These are phyloP conservation scores for Solenodon paradoxus DNA, from an alignment of 2,113 vertebrate species.

Conservation along the genomic window DNA sequence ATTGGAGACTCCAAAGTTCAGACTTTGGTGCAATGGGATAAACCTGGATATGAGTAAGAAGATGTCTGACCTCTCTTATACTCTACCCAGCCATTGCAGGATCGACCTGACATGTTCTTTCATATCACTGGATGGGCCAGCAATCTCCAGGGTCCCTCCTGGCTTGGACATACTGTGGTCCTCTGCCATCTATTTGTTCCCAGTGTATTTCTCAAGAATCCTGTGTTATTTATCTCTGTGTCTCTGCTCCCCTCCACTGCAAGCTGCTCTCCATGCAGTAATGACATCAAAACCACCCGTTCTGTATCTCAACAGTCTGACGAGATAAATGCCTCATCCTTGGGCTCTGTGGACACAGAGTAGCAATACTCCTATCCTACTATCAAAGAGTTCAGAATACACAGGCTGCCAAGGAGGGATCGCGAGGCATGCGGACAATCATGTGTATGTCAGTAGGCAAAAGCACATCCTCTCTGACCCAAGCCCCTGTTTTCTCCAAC, in stretches of 20 bases:
- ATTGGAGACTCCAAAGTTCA: neutral
- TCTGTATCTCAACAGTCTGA: conserved; percentile 28
- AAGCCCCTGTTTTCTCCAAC: neutral
- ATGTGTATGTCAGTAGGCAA: neutral
- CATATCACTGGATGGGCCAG: neutral
- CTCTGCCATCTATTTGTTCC: neutral
- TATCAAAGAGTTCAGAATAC: neutral
- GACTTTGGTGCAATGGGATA: too few relatives aligned
- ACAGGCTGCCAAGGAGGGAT: neutral
- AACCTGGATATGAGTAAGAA: neutral
- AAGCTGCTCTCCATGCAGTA: neutral
- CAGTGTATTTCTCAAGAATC: neutral
- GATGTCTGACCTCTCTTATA: rapidly evolving
- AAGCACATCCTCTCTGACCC: neutral
- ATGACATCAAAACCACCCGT: conserved; percentile 56
- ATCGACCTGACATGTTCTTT: too few relatives aligned
- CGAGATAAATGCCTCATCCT: conserved; percentile 23
- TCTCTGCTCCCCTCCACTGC: neutral
- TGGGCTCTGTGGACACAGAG: conserved; percentile 13
- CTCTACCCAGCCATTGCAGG: rapidly evolving
- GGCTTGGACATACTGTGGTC: neutral
- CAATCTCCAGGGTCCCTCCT: neutral
- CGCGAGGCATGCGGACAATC: neutral
- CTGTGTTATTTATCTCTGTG: neutral
- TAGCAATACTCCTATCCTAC: neutral